These are phyloP conservation scores for Petrocephalus microphthalmus DNA, from an alignment of 2,113 vertebrate genomes.

Conservation along the genomic window DNA sequence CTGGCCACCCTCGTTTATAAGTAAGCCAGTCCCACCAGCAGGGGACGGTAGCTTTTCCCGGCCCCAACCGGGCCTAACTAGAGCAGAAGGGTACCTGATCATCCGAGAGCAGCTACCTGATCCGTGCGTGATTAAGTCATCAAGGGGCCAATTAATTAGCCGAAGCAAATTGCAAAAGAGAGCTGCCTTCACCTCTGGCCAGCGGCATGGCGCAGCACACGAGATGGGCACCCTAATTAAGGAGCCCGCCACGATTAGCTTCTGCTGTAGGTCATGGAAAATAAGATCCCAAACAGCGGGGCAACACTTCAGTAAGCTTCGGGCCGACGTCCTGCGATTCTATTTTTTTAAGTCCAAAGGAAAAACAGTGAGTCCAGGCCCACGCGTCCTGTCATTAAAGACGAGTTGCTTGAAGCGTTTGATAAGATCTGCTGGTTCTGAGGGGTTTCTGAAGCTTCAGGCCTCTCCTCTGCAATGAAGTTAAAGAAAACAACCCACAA, in stretches of 20 bases:
- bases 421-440: neutral
- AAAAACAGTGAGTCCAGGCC: neutral
- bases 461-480: neutral
- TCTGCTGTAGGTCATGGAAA: neutral
- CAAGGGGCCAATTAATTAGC: constrained; percentile 15
- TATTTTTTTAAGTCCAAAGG: neutral
- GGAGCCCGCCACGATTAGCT: neutral
- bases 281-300: neutral
- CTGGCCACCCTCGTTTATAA: neutral
- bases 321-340: neutral
- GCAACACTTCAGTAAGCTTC: neutral
- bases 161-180: neutral
- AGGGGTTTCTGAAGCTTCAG: neutral
- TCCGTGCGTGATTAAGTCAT: constrained; percentile 7
- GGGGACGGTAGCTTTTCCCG: neutral
- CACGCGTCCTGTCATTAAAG: neutral
- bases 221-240: neutral
- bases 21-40: neutral
- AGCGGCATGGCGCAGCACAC: neutral
- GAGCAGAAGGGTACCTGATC: constrained; percentile 1
- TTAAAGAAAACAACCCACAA: neutral
- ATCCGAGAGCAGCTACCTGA: neutral
- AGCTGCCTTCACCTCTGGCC: neutral
- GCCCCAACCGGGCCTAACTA: neutral
- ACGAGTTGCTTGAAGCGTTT: neutral